Conservation (phyloP, 2,113 vertebrate genomes). For the Orthochromis indermauri region DNA sequence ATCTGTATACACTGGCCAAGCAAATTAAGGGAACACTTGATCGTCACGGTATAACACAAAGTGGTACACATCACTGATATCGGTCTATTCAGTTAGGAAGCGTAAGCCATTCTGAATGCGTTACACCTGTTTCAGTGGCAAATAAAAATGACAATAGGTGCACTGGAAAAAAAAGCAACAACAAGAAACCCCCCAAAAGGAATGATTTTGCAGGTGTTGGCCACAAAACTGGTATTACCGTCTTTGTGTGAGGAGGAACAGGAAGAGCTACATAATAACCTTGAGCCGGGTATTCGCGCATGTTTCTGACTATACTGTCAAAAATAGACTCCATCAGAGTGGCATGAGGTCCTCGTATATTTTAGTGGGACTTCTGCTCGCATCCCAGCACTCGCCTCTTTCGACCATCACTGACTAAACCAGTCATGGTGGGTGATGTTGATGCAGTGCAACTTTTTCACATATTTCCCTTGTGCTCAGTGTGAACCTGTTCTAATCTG, state of each 20-base stretch:
- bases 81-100: not conserved
- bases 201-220: fast-evolving
- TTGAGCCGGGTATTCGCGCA: not conserved
- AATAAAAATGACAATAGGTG: not conserved
- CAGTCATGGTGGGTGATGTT: not conserved
- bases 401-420: not conserved
- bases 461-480: not conserved
- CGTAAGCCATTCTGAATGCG: not conserved
- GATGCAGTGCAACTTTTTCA: not conserved
- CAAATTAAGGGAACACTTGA: not conserved
- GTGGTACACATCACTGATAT: not conserved
- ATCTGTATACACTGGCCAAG: not conserved
- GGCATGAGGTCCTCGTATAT: too few relatives aligned
- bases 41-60: not conserved
- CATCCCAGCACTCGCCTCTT: not conserved
- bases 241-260: not conserved
- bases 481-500: not conserved
- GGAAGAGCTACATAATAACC: not conserved
- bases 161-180: not conserved
- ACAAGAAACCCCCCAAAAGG: not conserved
- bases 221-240: not conserved
- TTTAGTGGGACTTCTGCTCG: not conserved
- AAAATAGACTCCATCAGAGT: not conserved
- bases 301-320: not conserved
- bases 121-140: not conserved